phyloP scores from a whole-genome alignment of 2,797 vertebrate genomes.

The Cichlasoma orientale region DNA sequence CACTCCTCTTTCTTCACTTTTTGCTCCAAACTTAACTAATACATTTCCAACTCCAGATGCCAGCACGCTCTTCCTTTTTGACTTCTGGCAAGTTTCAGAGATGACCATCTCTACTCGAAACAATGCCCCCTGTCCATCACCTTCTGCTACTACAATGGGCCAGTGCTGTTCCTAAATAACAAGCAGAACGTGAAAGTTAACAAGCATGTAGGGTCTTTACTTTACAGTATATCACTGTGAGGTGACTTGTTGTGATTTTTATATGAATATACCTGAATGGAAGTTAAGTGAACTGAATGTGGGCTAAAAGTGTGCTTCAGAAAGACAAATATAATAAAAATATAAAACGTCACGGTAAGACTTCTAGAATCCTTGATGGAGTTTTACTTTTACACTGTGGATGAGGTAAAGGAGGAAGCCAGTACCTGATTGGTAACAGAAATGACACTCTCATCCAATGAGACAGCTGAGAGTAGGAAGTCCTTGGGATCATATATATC shows the following conservation, averaged over 20 bases:
- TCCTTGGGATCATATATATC: slow-evolving; percentile 95
- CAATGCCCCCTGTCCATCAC: slow-evolving; percentile 90
- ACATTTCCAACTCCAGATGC: slow-evolving; percentile 88
- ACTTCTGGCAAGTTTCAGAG: slow-evolving; percentile 94
- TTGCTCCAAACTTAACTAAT: slow-evolving; percentile 88
- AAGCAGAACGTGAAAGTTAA: background rate
- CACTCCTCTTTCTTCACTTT: slow-evolving; percentile 79
- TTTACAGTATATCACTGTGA: no score
- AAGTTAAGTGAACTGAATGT: background rate
- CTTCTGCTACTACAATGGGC: slow-evolving; percentile 89
- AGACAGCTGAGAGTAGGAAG: slow-evolving; percentile 87
- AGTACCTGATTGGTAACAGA: slow-evolving; percentile 84
- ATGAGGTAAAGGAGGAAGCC: background rate
- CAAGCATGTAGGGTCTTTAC: background rate
- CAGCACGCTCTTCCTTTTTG: slow-evolving; percentile 93
- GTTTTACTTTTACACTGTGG: background rate
- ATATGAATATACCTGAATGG: background rate
- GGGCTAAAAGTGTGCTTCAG: background rate
- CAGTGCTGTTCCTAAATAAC: slow-evolving; percentile 82
- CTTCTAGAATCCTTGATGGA: background rate
- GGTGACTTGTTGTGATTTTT: background rate
- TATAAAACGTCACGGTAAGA: background rate
- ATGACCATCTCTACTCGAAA: slow-evolving; percentile 94
- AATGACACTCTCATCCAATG: slow-evolving; percentile 90
- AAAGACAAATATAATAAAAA: background rate